A percentile compares a stretch with the other conserved stretches of the same genome.
Evolutionary conservation across 1,140 invertebrate genomes (phyloP).

Genomic region (Caenorhabditis inopinata): DNA sequence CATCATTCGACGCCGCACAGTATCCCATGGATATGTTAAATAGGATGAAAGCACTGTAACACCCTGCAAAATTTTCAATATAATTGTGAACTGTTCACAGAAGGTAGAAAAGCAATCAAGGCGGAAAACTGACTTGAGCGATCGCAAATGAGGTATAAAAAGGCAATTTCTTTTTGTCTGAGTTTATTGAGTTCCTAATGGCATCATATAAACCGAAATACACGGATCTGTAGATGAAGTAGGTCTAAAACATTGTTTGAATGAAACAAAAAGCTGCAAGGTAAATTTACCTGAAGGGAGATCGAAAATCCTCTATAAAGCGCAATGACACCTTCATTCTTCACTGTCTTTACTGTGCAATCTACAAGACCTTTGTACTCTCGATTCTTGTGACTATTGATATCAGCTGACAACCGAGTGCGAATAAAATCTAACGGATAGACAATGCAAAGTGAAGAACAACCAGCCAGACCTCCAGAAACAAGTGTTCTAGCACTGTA

Average conservation of each 20-base stretch:
- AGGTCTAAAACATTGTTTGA: constrained; percentile 31
- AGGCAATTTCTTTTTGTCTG: constrained; percentile 32
- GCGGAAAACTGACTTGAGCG: constrained; percentile 9
- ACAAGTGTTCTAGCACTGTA: constrained; percentile 14
- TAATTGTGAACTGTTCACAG: no score
- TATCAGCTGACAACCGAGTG: constrained; percentile 33
- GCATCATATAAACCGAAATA: constrained; percentile 47
- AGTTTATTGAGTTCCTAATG: constrained; percentile 26
- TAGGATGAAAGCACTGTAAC: constrained; percentile 35
- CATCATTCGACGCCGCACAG: constrained; percentile 46
- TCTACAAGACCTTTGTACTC: constrained; percentile 36
- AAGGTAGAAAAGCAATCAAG: neutral
- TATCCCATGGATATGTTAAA: constrained; percentile 47
- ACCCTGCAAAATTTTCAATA: neutral
- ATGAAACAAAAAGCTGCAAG: neutral
- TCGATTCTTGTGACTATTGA: neutral
- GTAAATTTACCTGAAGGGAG: constrained; percentile 32
- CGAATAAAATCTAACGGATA: constrained; percentile 39
- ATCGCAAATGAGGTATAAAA: constrained; percentile 33
- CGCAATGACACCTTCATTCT: constrained; percentile 41
- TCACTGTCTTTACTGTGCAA: constrained; percentile 32
- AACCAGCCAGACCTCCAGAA: constrained; percentile 38
- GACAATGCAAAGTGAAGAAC: constrained; percentile 17
- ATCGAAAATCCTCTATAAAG: constrained; percentile 46
- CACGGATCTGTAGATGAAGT: constrained; percentile 45